These are phyloP conservation scores for Melipona beecheii DNA, from an alignment of 2,888 invertebrate genomes.

Conservation along the genomic window DNA sequence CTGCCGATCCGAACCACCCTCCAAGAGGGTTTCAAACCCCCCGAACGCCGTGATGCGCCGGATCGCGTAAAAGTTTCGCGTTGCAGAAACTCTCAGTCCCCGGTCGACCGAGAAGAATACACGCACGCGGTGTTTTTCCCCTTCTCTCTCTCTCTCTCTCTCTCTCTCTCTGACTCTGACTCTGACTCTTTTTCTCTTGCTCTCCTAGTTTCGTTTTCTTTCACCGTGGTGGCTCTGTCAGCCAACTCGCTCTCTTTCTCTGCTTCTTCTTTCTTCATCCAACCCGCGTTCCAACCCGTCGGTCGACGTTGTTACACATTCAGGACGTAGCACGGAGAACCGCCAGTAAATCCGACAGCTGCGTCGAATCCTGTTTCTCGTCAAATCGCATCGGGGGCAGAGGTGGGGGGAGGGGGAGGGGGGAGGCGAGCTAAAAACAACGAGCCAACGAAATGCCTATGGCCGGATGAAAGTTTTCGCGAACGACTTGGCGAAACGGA, in stretches of 20 bases:
- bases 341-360: constrained; percentile 68
- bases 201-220: constrained; percentile 21
- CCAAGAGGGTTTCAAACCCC: not conserved
- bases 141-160: not conserved
- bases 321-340: constrained; percentile 38
- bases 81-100: constrained; percentile 43
- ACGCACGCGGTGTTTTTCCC: constrained; percentile 7
- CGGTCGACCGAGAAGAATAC: constrained; percentile 30
- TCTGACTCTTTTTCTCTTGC: not conserved
- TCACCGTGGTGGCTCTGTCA: not conserved
- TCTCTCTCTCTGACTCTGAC: not conserved
- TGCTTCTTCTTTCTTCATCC: constrained; percentile 3
- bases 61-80: constrained; percentile 64
- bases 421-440: constrained; percentile 28
- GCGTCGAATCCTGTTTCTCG: constrained; percentile 57
- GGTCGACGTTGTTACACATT: constrained; percentile 48
- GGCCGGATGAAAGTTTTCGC: constrained; percentile 59
- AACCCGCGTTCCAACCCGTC: not conserved
- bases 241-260: not conserved
- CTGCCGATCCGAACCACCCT: not conserved
- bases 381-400: constrained; percentile 45
- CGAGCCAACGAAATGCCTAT: constrained; percentile 48
- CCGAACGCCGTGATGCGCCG: constrained; percentile 46
- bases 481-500: constrained; percentile 42
- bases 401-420: too few species aligned